phyloP scores from a whole-genome alignment of 2,113 vertebrate genomes.

The Sander vitreus region DNA sequence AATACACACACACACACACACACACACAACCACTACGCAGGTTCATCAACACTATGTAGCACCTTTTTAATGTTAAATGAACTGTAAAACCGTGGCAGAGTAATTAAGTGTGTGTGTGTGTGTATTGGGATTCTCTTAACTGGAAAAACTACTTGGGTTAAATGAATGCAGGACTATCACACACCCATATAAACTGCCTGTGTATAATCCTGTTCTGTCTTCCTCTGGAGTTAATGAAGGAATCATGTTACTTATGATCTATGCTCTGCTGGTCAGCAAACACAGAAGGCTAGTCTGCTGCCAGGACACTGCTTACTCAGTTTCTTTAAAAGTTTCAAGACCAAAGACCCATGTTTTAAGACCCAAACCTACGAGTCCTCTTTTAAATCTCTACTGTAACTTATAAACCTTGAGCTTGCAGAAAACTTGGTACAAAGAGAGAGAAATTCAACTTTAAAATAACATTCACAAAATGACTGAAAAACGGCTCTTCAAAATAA shows the following conservation, averaged over 20 bases:
- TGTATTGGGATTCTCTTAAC: constrained; percentile 5
- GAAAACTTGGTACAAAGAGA: background rate
- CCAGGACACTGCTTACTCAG: background rate
- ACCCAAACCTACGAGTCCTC: background rate
- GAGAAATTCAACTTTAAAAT: background rate
- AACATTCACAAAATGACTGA: background rate
- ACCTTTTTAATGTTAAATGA: constrained; percentile 61
- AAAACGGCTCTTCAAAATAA: background rate
- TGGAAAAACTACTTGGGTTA: constrained; percentile 14
- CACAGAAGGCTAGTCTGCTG: background rate
- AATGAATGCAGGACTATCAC: constrained; percentile 3
- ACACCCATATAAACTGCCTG: background rate
- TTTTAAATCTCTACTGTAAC: background rate
- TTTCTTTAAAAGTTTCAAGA: background rate
- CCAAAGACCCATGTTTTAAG: background rate
- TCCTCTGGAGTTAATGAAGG: constrained; percentile 37
- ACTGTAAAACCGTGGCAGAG: constrained; percentile 48
- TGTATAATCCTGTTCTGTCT: constrained; percentile 6
- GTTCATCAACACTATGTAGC: constrained; percentile 58
- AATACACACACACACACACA: too few relatives aligned
- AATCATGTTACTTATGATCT: constrained; percentile 47
- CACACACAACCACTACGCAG: constrained; percentile 38
- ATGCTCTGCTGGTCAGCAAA: background rate
- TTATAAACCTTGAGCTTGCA: background rate
- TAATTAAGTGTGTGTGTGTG: constrained; percentile 39